A percentile compares a stretch with the other conserved stretches of the same genome.
phyloP scores from a whole-genome alignment of 2,888 invertebrate species.

The Drosophila anomalata region DNA sequence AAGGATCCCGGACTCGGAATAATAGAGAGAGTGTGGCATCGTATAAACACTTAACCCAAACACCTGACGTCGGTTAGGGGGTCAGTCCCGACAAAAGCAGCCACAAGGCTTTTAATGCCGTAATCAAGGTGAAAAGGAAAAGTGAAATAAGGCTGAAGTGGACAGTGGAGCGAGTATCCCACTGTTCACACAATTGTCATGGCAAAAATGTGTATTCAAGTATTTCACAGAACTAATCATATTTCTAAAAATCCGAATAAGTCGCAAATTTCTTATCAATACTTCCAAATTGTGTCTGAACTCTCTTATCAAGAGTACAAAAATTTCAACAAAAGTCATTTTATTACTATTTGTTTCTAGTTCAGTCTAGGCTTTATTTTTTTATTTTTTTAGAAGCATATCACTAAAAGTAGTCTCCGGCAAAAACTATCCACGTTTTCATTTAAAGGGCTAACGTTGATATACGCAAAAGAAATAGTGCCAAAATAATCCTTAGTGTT shows the following conservation, averaged over 20 bases:
- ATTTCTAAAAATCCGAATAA: not conserved
- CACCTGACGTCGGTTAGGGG: slow-evolving; percentile 12
- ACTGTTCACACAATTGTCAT: not conserved
- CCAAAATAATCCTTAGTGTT: slow-evolving; percentile 4
- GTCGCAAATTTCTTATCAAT: too few relatives aligned
- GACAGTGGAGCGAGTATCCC: slow-evolving; percentile 16
- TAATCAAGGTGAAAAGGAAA: slow-evolving; percentile 10
- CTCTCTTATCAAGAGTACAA: too few relatives aligned
- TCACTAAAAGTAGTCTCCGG: too few relatives aligned
- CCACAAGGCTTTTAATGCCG: slow-evolving; percentile 15
- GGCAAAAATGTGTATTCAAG: not conserved
- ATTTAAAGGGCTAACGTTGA: not conserved
- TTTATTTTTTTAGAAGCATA: too few relatives aligned
- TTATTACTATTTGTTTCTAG: too few relatives aligned
- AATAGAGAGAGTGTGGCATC: not conserved
- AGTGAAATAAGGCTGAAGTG: slow-evolving; percentile 20
- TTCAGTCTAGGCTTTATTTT: too few relatives aligned
- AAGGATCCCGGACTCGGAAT: not conserved
- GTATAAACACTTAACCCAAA: slow-evolving; percentile 34
- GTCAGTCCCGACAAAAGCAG: slow-evolving; percentile 15
- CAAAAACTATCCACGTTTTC: not conserved
- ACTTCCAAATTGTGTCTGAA: too few relatives aligned
- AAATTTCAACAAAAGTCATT: too few relatives aligned
- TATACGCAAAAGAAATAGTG: not conserved
- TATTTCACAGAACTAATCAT: not conserved